phyloP scores from a whole-genome alignment of 2,113 vertebrate genomes.

The Phaethornis superciliosus region DNA sequence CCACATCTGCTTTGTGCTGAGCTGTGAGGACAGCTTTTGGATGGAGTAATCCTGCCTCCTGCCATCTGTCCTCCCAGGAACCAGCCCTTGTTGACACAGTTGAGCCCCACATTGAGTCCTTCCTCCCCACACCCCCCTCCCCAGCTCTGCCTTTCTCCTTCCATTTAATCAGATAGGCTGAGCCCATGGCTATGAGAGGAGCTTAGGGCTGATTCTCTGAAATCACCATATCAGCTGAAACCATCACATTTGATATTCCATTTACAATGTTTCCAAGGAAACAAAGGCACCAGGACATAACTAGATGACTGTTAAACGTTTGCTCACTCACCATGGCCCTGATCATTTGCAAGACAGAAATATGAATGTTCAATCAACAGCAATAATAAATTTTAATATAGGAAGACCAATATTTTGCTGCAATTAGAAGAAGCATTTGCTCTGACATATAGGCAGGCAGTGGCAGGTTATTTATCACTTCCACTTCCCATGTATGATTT shows the following conservation, averaged over 20 bases:
- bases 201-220: conserved; percentile 45
- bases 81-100: conserved; percentile 32
- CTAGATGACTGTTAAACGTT: conserved; percentile 59
- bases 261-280: conserved; percentile 72
- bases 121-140: neutral
- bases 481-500: neutral
- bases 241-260: conserved; percentile 66
- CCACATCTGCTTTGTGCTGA: conserved; percentile 22
- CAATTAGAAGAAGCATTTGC: conserved; percentile 16
- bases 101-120: neutral
- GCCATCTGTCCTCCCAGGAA: conserved; percentile 47
- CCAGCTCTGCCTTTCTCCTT: conserved; percentile 38
- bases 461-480: conserved; percentile 3
- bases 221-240: conserved; percentile 64
- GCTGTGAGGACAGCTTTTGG: neutral
- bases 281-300: conserved; percentile 58
- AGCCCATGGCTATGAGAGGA: conserved; percentile 14
- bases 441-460: neutral
- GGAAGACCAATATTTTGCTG: conserved; percentile 43
- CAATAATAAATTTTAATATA: conserved; percentile 40
- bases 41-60: conserved; percentile 19
- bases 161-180: conserved; percentile 48
- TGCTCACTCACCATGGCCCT: neutral
- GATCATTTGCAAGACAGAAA: conserved; percentile 43
- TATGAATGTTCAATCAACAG: conserved; percentile 46